These are phyloP conservation scores for Clarias batrachus DNA, from an alignment of 2,113 vertebrate genomes.

Conservation along the genomic window DNA sequence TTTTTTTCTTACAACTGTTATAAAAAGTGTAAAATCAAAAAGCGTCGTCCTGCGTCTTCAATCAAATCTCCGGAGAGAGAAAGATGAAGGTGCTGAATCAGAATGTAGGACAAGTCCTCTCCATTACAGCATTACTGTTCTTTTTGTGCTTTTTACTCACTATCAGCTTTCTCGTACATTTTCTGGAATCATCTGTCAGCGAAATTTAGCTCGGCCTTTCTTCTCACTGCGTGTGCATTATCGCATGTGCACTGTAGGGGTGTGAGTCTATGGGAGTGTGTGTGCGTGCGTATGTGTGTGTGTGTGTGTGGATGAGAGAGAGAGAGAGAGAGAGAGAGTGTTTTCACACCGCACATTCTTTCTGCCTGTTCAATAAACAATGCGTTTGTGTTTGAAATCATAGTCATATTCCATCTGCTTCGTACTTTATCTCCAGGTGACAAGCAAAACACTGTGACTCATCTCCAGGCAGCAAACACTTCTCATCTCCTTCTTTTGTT, in stretches of 20 bases:
- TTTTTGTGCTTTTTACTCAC: slow-evolving; percentile 60
- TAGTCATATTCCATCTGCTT: slow-evolving; percentile 37
- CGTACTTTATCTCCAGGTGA: slow-evolving; percentile 41
- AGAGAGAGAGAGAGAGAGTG: not conserved
- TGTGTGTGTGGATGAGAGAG: not conserved
- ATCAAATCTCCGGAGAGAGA: slow-evolving; percentile 48
- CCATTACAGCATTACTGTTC: slow-evolving; percentile 44
- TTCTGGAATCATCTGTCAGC: slow-evolving; percentile 70
- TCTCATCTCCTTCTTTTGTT: slow-evolving; percentile 26
- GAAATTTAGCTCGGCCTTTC: slow-evolving; percentile 69
- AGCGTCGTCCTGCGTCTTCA: not conserved
- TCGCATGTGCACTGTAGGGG: slow-evolving; percentile 58
- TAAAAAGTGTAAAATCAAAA: not conserved
- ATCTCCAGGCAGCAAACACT: slow-evolving; percentile 26
- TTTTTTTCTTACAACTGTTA: not conserved
- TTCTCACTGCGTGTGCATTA: slow-evolving; percentile 62
- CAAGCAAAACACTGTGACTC: slow-evolving; percentile 37
- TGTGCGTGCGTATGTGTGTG: not conserved
- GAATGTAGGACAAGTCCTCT: slow-evolving; percentile 3
- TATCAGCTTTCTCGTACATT: slow-evolving; percentile 65
- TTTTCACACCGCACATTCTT: slow-evolving; percentile 19
- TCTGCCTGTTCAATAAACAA: slow-evolving; percentile 33
- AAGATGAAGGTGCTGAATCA: slow-evolving; percentile 64
- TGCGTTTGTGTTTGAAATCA: slow-evolving; percentile 38
- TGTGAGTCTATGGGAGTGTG: not conserved